These are phyloP conservation scores for Euzetes globulus DNA, from an alignment of 2,888 invertebrate species.

Conservation along the genomic window DNA sequence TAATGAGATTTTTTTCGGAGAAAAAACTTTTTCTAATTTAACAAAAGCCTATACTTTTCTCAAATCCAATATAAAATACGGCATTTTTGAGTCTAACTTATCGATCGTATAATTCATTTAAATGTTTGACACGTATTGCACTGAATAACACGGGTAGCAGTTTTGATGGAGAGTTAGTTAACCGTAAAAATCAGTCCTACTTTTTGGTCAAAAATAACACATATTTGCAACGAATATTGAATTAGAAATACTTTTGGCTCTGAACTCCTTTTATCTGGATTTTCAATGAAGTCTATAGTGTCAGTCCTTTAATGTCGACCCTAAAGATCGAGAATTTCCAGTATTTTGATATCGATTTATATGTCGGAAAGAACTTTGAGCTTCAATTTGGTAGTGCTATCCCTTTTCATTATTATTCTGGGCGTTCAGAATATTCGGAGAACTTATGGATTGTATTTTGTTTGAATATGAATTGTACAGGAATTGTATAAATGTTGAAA, in stretches of 20 bases:
- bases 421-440: too few relatives aligned
- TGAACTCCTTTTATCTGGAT: neutral
- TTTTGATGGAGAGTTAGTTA: neutral
- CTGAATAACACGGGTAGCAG: neutral
- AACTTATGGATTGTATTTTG: too few relatives aligned
- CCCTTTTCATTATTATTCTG: too few relatives aligned
- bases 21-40: neutral
- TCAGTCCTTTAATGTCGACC: neutral
- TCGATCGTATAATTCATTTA: neutral
- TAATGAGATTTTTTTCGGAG: neutral
- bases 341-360: too few relatives aligned
- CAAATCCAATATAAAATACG: neutral
- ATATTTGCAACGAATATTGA: neutral
- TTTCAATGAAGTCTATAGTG: neutral
- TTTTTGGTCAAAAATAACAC: neutral
- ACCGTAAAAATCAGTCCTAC: conserved; percentile 9
- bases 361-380: too few relatives aligned
- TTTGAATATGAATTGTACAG: too few relatives aligned
- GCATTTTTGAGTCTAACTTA: neutral
- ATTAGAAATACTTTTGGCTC: neutral
- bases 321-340: too few relatives aligned
- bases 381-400: too few relatives aligned
- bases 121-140: neutral
- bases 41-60: too few relatives aligned
- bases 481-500: too few relatives aligned